These are phyloP conservation scores for Lasioglossum pauxillum DNA, from an alignment of 2,888 invertebrate species.

Conservation along the genomic window DNA sequence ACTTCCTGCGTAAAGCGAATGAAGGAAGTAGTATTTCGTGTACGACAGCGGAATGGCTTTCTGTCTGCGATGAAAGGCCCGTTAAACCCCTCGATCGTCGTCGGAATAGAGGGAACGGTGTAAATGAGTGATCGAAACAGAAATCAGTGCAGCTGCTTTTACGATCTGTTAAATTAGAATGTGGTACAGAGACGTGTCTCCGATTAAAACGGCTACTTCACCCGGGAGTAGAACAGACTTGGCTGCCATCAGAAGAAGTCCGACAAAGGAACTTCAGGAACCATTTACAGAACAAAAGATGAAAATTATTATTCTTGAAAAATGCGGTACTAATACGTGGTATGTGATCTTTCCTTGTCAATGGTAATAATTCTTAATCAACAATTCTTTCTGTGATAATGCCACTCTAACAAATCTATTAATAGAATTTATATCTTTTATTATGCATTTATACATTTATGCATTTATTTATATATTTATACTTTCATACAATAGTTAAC, in stretches of 20 bases:
- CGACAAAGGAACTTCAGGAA: background rate
- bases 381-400: no score
- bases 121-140: constrained; percentile 2
- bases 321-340: no score
- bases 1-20: constrained; percentile 53
- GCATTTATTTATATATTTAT: no score
- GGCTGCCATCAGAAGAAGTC: background rate
- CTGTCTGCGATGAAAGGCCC: constrained; percentile 12
- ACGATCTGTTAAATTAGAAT: background rate
- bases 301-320: background rate
- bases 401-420: no score
- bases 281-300: background rate
- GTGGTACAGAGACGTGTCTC: background rate
- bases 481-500: no score
- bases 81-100: constrained; percentile 1
- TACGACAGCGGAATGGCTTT: constrained; percentile 26
- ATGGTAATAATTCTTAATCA: no score
- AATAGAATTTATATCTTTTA: no score
- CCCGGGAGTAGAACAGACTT: background rate
- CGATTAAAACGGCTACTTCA: background rate
- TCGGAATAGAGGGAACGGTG: background rate
- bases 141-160: background rate
- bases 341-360: no score
- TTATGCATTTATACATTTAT: no score
- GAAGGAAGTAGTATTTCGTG: constrained; percentile 50